phyloP scores from a whole-genome alignment of 2,113 vertebrate genomes.

The Rhea americana region DNA sequence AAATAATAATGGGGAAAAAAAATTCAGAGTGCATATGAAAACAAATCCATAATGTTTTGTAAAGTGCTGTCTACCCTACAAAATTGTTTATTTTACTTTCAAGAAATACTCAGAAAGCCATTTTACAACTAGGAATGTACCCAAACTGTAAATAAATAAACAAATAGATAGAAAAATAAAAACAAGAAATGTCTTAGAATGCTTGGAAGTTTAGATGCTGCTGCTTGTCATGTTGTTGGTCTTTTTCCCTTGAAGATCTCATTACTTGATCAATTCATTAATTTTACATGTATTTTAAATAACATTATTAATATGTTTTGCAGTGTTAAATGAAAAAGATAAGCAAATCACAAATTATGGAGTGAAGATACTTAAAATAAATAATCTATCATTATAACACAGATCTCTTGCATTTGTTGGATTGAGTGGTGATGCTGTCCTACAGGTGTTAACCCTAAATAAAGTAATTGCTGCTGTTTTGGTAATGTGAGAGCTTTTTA shows the following conservation, averaged over 20 bases:
- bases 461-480: not conserved
- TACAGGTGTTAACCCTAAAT: not conserved
- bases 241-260: not conserved
- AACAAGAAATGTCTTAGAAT: not conserved
- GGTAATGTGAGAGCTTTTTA: not conserved
- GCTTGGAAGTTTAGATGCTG: not conserved
- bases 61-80: not conserved
- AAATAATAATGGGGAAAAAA: not conserved
- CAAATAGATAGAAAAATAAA: not conserved
- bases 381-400: not conserved
- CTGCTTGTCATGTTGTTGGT: not conserved
- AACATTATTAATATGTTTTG: not conserved
- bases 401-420: not conserved
- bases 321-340: not conserved
- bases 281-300: not conserved
- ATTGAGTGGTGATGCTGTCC: not conserved
- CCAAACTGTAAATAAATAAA: not conserved
- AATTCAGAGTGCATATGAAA: not conserved
- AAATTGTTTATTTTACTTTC: not conserved
- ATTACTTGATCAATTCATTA: not conserved
- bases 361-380: not conserved
- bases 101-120: not conserved
- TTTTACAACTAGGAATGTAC: not conserved
- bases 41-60: not conserved
- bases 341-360: not conserved